Conservation (phyloP, 2,888 invertebrate species). For the Xylophagus ater region DNA sequence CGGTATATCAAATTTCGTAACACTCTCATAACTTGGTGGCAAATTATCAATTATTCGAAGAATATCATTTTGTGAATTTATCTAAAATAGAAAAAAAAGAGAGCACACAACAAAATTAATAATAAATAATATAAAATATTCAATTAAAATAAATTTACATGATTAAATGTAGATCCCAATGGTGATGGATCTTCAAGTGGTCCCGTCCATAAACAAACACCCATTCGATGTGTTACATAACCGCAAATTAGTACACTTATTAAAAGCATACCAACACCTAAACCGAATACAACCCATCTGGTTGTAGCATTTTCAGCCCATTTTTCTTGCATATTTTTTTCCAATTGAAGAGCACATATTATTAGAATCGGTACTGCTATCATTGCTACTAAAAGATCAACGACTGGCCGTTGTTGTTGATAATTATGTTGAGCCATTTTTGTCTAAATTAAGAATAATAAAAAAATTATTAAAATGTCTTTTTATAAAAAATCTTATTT, state of each 20-base stretch:
- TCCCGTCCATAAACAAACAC: slow-evolving; percentile 39
- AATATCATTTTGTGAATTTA: slow-evolving; percentile 37
- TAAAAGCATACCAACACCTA: slow-evolving; percentile 37
- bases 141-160: slow-evolving; percentile 7
- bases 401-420: slow-evolving; percentile 30
- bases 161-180: slow-evolving; percentile 1
- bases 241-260: slow-evolving; percentile 39
- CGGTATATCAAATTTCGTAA: slow-evolving; percentile 36
- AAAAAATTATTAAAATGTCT: no score
- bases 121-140: slow-evolving; percentile 3
- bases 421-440: slow-evolving; percentile 24
- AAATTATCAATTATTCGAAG: slow-evolving; percentile 34
- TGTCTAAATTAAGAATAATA: slow-evolving; percentile 20
- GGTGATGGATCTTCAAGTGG: slow-evolving; percentile 31
- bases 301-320: slow-evolving; percentile 33
- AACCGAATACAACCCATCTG: slow-evolving; percentile 38
- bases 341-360: slow-evolving; percentile 37
- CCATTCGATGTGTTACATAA: slow-evolving; percentile 40
- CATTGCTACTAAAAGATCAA: slow-evolving; percentile 39
- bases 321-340: slow-evolving; percentile 35
- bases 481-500: no score
- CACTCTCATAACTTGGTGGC: slow-evolving; percentile 40
- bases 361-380: slow-evolving; percentile 38
- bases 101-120: background rate
- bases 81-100: slow-evolving; percentile 21